Evolutionary conservation across 2,113 vertebrate genomes (phyloP).

Genomic region (Cnemophilus loriae): DNA sequence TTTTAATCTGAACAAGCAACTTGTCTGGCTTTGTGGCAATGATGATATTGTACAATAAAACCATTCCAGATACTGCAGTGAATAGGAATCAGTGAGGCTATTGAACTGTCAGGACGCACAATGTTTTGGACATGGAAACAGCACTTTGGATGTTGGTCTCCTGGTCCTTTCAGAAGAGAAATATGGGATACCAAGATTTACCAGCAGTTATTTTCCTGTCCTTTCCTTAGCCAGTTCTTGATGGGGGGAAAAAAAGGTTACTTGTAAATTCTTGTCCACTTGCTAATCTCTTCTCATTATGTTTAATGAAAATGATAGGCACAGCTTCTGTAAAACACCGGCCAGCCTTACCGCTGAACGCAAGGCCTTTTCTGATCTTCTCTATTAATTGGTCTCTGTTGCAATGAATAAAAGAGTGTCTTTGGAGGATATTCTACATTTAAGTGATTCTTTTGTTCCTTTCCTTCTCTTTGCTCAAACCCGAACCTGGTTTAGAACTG

Average conservation of each 20-base stretch:
- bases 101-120: neutral
- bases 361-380: neutral
- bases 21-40: neutral
- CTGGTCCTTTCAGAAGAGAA: neutral
- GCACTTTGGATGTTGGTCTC: neutral
- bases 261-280: neutral
- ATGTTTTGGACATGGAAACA: neutral
- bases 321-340: neutral
- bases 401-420: neutral
- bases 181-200: neutral
- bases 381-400: neutral
- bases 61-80: neutral
- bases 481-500: neutral
- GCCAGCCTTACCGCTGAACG: neutral
- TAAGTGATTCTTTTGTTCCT: neutral
- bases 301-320: neutral
- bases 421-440: neutral
- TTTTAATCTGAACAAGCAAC: neutral
- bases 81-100: neutral
- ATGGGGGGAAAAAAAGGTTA: rapidly evolving
- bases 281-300: neutral
- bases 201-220: neutral
- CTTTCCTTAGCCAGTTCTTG: neutral
- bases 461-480: neutral
- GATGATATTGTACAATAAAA: neutral